Evolutionary conservation across 2,888 invertebrate species (phyloP).

Genomic region (Oegoconia quadripuncta): DNA sequence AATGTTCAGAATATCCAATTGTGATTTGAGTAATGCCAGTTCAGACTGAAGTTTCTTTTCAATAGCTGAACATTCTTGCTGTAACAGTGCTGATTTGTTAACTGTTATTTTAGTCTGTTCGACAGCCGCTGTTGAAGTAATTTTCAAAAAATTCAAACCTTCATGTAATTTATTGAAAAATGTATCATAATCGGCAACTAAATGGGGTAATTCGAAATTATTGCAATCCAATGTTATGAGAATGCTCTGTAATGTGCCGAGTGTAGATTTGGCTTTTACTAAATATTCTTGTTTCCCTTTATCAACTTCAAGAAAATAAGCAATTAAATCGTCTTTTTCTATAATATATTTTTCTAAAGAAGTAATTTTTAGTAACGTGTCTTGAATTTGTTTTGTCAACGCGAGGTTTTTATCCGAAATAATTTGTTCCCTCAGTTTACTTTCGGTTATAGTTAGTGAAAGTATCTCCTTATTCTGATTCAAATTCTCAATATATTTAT

Average conservation of each 20-base stretch:
- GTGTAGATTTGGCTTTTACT: constrained; percentile 31
- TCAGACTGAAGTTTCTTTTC: constrained; percentile 22
- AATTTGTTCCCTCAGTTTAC: constrained; percentile 22
- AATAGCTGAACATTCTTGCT: constrained; percentile 18
- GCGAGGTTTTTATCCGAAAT: constrained; percentile 27
- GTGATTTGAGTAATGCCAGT: constrained; percentile 19
- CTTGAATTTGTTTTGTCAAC: constrained; percentile 27
- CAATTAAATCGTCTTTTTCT: constrained; percentile 35
- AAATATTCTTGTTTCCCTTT: constrained; percentile 33
- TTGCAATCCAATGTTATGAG: constrained; percentile 37
- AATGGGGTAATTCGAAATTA: constrained; percentile 35
- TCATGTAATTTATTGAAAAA: constrained; percentile 34
- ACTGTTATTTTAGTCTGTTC: constrained; percentile 31
- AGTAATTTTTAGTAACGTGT: constrained; percentile 27
- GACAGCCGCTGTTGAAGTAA: constrained; percentile 26
- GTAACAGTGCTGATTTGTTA: constrained; percentile 23
- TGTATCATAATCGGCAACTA: constrained; percentile 36
- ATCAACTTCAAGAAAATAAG: constrained; percentile 29
- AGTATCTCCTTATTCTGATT: constrained; percentile 34
- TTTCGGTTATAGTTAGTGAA: constrained; percentile 21
- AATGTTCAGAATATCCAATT: constrained; percentile 20
- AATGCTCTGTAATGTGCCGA: constrained; percentile 37
- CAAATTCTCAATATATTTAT: constrained; percentile 24
- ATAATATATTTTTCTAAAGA: constrained; percentile 32
- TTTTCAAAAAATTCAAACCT: constrained; percentile 38